A percentile compares a stretch with the other conserved stretches of the same genome.
Conservation (phyloP, 2,113 vertebrate genomes). For the Mesoclemmys tuberculata region DNA sequence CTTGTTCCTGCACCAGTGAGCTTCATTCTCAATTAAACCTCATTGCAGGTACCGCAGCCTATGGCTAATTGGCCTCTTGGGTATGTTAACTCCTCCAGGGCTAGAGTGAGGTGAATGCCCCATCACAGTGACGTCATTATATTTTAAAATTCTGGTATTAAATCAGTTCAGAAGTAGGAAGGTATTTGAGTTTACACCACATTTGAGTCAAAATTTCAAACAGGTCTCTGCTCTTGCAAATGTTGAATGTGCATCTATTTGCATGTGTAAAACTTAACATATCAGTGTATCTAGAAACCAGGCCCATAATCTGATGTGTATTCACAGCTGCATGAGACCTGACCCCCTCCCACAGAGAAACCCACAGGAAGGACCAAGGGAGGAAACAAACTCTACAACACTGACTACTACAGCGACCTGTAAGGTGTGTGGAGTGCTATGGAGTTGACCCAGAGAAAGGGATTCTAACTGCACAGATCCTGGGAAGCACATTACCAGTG, state of each 20-base stretch:
- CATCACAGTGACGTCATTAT: not conserved
- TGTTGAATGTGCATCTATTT: not conserved
- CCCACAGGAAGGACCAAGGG: accelerated
- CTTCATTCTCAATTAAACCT: no score
- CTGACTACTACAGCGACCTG: no score
- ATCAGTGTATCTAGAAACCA: not conserved
- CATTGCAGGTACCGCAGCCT: no score
- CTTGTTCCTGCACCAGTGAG: no score
- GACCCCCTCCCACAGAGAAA: not conserved
- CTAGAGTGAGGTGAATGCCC: no score
- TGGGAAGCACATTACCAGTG: not conserved
- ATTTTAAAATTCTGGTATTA: not conserved
- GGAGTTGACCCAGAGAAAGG: not conserved
- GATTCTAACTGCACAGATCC: not conserved
- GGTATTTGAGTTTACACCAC: not conserved
- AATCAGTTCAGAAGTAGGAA: not conserved
- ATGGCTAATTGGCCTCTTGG: no score
- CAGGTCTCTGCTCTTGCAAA: not conserved
- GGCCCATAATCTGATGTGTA: not conserved
- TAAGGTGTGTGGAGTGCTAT: not conserved
- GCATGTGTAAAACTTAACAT: not conserved
- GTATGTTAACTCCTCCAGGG: no score
- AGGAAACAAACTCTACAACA: no score
- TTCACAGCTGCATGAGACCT: not conserved
- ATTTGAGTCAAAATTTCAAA: not conserved